Percentiles rank a stretch among this genome's conserved stretches.
These are phyloP conservation scores for Anthonomus grandis DNA, from an alignment of 1,140 invertebrate species.

Conservation along the genomic window DNA sequence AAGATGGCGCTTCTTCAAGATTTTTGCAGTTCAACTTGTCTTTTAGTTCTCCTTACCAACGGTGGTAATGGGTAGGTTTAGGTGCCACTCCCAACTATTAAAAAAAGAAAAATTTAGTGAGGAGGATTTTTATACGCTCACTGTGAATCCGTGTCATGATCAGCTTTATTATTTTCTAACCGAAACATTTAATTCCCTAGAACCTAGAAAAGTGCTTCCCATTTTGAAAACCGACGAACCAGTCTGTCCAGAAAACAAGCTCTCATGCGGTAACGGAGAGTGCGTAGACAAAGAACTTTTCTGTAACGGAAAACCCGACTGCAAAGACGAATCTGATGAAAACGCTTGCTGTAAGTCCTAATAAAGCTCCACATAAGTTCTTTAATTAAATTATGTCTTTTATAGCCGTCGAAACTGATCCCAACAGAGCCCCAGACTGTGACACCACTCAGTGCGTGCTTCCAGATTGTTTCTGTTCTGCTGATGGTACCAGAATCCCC, in stretches of 20 bases:
- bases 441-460: constrained; percentile 83
- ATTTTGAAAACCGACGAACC: constrained; percentile 89
- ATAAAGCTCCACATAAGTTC: background rate
- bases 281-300: constrained; percentile 88
- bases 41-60: too few species aligned
- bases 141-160: too few species aligned
- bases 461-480: constrained; percentile 92
- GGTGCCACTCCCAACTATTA: too few species aligned
- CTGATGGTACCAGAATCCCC: constrained; percentile 86
- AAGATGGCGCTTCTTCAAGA: too few species aligned
- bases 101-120: too few species aligned
- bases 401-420: constrained; percentile 81
- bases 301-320: constrained; percentile 89
- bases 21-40: too few species aligned
- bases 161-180: too few species aligned
- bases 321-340: constrained; percentile 92
- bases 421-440: constrained; percentile 85
- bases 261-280: constrained; percentile 85
- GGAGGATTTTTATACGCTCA: too few species aligned
- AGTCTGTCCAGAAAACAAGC: constrained; percentile 80
- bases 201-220: constrained; percentile 82
- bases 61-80: too few species aligned
- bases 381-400: constrained; percentile 13
- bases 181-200: too few species aligned
- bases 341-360: constrained; percentile 85